phyloP scores from a whole-genome alignment of 2,888 invertebrate genomes.

The Chrysodeixis includens region DNA sequence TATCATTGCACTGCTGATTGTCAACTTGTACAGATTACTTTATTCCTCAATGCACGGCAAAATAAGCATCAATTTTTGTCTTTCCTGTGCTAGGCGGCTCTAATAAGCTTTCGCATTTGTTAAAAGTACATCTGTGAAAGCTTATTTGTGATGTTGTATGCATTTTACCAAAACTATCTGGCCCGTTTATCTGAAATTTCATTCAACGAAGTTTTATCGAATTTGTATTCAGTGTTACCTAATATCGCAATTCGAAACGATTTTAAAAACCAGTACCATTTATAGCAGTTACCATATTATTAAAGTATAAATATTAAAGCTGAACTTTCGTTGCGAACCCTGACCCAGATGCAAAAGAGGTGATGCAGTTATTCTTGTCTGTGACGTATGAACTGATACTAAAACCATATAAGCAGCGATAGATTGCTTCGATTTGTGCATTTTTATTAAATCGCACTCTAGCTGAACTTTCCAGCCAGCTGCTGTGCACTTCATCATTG shows the following conservation, averaged over 20 bases:
- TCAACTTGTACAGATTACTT: background rate
- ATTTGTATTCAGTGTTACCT: background rate
- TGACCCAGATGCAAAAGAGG: slow-evolving; percentile 10
- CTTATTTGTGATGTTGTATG: too few relatives aligned
- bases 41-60: background rate
- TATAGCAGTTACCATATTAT: too few relatives aligned
- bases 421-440: slow-evolving; percentile 56
- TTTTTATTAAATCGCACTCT: too few relatives aligned
- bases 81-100: too few relatives aligned
- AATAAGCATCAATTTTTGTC: too few relatives aligned
- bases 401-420: slow-evolving; percentile 50
- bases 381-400: slow-evolving; percentile 25
- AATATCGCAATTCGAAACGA: background rate
- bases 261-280: background rate
- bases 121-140: too few relatives aligned
- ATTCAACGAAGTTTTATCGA: background rate
- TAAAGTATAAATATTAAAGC: background rate
- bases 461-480: too few relatives aligned
- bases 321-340: slow-evolving; percentile 2
- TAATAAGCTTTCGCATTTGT: too few relatives aligned
- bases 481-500: too few relatives aligned
- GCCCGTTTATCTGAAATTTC: background rate
- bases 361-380: slow-evolving; percentile 9
- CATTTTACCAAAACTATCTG: too few relatives aligned
- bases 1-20: background rate